Base-by-base conservation (phyloP, 2,888 invertebrate genomes). In the Drosophila colorata region DNA sequence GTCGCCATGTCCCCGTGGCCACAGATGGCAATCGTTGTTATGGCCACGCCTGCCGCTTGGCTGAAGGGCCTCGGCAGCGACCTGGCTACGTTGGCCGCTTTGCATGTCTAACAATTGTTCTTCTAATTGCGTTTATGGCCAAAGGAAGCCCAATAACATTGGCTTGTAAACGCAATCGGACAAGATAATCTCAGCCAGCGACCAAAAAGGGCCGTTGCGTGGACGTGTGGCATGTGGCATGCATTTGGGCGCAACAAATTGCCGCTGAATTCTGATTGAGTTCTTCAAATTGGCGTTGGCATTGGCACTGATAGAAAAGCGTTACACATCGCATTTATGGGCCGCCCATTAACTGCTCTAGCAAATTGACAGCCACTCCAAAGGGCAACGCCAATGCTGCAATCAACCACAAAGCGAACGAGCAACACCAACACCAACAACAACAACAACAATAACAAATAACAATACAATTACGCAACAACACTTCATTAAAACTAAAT, bases 61-160 rank as follows among this genome's bases (percentile, higher is more conserved):
- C 57, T 35, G 25, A 71, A 81, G 79, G 85, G 82, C 44, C 74
- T 51, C 11, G 11, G 23, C 7, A 28, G 25, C 8, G 28, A 2
- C 20, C 43, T 53, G 51, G 31, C 61, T 56, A 55, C 47, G 64
- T 64, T 46, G 70, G 70, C 44, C 69, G 74, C 81, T 87, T 88
- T 86, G 84, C 87, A 81, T 87, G 88, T 87, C 89, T 87, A 87
- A 85, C 87, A 87, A 89, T 87, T 89, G 88, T 88, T 87, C 83
- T 87, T 87, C 87, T 87, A 87, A 87, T 87, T 87, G 87, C 89
- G 80, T 77, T 87, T 84, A 88, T 88, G 80, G 82, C 69, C 76
- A 69, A 74, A 75, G 67, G 68, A 68, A 76, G 78, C 31, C 47
- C 59, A 56, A 48, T 47, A 48, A 64, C 65, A 72, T 76, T 87